Percentiles rank a stretch among this genome's conserved stretches.
These are phyloP conservation scores for Gallinago undulata DNA, from an alignment of 2,113 vertebrate genomes.

Conservation along the genomic window DNA sequence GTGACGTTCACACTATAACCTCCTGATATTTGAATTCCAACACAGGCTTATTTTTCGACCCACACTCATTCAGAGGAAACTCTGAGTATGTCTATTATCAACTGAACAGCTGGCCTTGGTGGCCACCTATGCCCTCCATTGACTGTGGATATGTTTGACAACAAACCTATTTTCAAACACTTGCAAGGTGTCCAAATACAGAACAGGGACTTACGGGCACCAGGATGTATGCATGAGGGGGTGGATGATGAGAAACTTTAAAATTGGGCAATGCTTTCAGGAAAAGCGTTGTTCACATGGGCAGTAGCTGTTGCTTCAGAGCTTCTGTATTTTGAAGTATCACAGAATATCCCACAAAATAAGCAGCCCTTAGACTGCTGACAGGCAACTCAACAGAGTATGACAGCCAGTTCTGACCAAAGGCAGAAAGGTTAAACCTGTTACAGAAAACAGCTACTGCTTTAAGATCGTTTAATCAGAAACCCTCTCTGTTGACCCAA, in stretches of 20 bases:
- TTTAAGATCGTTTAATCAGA: neutral
- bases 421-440: neutral
- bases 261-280: neutral
- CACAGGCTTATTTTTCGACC: neutral
- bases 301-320: neutral
- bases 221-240: neutral
- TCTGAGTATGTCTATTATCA: neutral
- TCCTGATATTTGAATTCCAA: neutral
- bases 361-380: neutral
- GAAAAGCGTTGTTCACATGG: neutral
- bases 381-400: neutral
- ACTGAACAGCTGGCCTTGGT: neutral
- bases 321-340: neutral
- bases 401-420: neutral
- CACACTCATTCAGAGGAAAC: neutral
- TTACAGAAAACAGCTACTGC: neutral
- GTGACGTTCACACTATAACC: neutral
- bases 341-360: neutral
- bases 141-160: neutral
- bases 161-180: neutral
- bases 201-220: neutral
- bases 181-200: neutral
- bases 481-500: neutral
- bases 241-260: neutral
- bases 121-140: neutral